Base-by-base conservation (phyloP, 30 jellyfish, hydroid and myxozoan species). In the Aurelia aurita region DNA sequence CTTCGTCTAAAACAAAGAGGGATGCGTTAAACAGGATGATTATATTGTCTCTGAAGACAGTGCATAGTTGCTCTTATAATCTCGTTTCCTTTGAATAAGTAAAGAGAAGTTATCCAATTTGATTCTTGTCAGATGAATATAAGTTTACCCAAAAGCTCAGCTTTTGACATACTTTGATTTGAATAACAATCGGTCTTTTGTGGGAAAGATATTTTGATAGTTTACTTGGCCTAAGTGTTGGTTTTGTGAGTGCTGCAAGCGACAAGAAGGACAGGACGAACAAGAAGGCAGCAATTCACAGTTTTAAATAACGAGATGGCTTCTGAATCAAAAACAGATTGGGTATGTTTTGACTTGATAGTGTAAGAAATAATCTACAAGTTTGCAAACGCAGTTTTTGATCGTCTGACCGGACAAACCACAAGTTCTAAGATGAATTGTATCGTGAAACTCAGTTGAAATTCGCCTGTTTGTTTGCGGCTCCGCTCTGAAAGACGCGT, bases 181-280 rank as follows among this genome's bases (percentile, higher is more conserved):
- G 75, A 55, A 74, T 74, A 12, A 74, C 86, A 74, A 74, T 74
- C 53, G 21, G n/a, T 19, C 75, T n/a, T 23, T 74, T 74, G 75
- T 53, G 29, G 59, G 20, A 15, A 58, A 15, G 86, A 73, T 26
- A 54, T 74, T 74, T 59, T 34, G 86, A 74, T 54, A 74, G 86
- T 54, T 54, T 57, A 25, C 39, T 39, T 39, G 51, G 51, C 51
- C 51, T 39, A 39, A 39, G n/a, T 39, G 51, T 39, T 39, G 16
- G 51, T 39, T 39, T 39, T 39, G 51, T 39, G 51, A 39, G 51
- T 39, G 7, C 51, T 39, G 7, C 51, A 39, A 39, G 51, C 51
- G 51, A 39, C 51, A 39, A 39, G 51, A 6, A 39, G 15, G 51
- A 15, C 51, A 39, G 51, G 16, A 39, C 51, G 51, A 39, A 39